Evolutionary conservation across 2,888 invertebrate genomes (phyloP), one percentile per base, ranked within the genome.

Genomic region (Acrocyrtus sp.): DNA sequence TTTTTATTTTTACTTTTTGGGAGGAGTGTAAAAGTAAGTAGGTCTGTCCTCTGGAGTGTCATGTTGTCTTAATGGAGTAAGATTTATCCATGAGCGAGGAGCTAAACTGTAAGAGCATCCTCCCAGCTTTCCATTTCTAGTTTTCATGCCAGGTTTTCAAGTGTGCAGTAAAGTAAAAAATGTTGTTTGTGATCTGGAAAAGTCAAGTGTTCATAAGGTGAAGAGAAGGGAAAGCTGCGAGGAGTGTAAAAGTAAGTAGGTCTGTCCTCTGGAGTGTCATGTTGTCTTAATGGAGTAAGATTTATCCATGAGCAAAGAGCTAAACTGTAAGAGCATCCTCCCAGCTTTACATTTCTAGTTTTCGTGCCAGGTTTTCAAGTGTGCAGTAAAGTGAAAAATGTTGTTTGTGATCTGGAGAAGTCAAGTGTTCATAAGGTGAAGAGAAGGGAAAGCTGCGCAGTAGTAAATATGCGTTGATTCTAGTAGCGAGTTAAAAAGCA

Each of bases 261-360:
- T 54, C 19, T 54, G 54, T 34, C 57, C 57, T 43, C 57, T 26
- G 10, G 43, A 22, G 39, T 21, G 54, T 39, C 57, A 3, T 43
- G 26, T 43, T 26, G 43, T n/a, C 41, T 56, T 56, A 56, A 57
- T 57, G 57, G 8, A 10, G 1, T 26, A 17, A 43, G 43, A 39
- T 54, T 54, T 54, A 22, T 57, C 2, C 43, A 3, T 53, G 1
- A 4, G 5, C 29, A 53, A 56, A 41, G 24, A 3, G 24, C 21
- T 56, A 26, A 24, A 19, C 57, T 43, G 41, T 43, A n/a, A 29
- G 29, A 15, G n/a, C 22, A 6, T 21, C 5, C 19, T 17, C 1
- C 27, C 27, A 54, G n/a, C n/a, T n/a, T n/a, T n/a, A n/a, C n/a
- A n/a, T n/a, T n/a, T n/a, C n/a, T n/a, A n/a, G n/a, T n/a, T n/a